Percentiles rank a stretch among this genome's conserved stretches.
Evolutionary conservation across 2,888 invertebrate genomes (phyloP).

Genomic region (Sipunculus nudus): DNA sequence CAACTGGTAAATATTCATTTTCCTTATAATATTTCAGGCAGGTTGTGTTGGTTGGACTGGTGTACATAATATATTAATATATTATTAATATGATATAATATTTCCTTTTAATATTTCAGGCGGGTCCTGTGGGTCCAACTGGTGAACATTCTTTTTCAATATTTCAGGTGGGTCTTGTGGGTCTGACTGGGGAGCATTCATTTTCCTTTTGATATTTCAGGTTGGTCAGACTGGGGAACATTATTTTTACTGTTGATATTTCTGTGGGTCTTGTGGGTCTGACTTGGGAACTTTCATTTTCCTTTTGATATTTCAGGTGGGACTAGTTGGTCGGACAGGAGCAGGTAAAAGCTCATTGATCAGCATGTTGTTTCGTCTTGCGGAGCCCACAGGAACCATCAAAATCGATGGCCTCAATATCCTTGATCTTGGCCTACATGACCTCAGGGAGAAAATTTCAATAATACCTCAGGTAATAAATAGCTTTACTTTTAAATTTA

Average conservation of each 20-base stretch:
- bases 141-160: too few species aligned
- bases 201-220: background rate
- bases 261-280: slow-evolving; percentile 54
- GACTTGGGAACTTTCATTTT: too few species aligned
- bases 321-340: slow-evolving; percentile 71
- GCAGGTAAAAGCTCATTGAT: slow-evolving; percentile 74
- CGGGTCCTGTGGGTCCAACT: too few species aligned
- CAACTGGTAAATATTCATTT: background rate
- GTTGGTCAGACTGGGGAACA: background rate
- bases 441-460: slow-evolving; percentile 82
- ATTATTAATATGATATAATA: background rate
- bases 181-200: background rate
- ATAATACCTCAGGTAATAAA: slow-evolving; percentile 90
- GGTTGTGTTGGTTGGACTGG: slow-evolving; percentile 72
- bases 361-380: slow-evolving; percentile 82
- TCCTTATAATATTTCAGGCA: slow-evolving; percentile 68
- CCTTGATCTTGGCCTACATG: slow-evolving; percentile 75
- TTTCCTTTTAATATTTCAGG: slow-evolving; percentile 3
- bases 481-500: too few species aligned
- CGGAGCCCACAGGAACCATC: slow-evolving; percentile 81
- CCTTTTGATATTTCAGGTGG: slow-evolving; percentile 74
- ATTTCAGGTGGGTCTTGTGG: background rate
- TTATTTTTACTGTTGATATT: background rate
- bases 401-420: slow-evolving; percentile 78
- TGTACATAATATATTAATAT: slow-evolving; percentile 63